Evolutionary conservation across 2,797 vertebrate genomes (phyloP).

Genomic region (Propithecus deckenii): DNA sequence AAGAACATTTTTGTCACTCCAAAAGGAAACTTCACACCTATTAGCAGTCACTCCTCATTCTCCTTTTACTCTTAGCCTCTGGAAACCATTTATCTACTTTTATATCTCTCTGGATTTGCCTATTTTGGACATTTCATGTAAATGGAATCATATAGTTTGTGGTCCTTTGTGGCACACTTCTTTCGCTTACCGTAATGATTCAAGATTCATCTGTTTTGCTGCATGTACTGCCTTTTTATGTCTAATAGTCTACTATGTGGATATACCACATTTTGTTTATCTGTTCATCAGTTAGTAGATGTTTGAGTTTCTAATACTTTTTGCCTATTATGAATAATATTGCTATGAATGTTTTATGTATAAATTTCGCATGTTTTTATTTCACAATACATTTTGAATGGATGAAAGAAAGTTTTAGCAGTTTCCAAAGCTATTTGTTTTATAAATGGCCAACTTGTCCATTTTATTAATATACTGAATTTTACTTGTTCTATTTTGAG

Average conservation of each 20-base stretch:
- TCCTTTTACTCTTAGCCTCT: background rate
- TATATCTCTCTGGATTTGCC: background rate
- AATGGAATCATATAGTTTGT: background rate
- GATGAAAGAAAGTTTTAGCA: slow-evolving; percentile 14
- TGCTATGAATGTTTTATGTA: background rate
- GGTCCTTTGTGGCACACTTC: background rate
- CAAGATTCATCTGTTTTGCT: background rate
- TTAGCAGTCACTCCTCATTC: background rate
- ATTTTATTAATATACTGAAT: background rate
- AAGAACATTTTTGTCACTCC: background rate
- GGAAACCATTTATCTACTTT: background rate
- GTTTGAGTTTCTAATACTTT: background rate
- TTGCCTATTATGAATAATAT: background rate
- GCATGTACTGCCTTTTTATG: background rate
- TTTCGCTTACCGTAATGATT: background rate
- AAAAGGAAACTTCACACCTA: background rate
- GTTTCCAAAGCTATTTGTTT: background rate
- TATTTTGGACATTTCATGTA: background rate
- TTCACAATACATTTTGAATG: slow-evolving; percentile 9
- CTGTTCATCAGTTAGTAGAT: background rate
- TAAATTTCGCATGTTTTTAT: slow-evolving; percentile 26
- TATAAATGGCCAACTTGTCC: background rate
- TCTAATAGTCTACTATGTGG: background rate
- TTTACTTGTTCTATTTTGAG: background rate
- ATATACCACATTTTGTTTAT: background rate